These are phyloP conservation scores for Hyppa rectilinea DNA, from an alignment of 2,888 invertebrate species.

Conservation along the genomic window DNA sequence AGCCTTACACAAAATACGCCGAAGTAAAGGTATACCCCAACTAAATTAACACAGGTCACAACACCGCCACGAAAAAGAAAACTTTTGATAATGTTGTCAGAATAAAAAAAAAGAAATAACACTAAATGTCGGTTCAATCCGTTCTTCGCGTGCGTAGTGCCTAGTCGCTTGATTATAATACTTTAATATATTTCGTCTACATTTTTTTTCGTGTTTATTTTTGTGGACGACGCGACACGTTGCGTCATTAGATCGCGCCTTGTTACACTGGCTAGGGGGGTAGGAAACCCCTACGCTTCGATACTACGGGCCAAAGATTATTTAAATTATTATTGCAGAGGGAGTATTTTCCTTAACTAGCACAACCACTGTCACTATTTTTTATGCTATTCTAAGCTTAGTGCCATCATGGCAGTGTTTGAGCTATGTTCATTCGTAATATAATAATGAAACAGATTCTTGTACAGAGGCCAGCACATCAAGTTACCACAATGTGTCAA, in stretches of 20 bases:
- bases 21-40: constrained; percentile 54
- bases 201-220: constrained; percentile 83
- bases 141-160: constrained; percentile 48
- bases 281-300: constrained; percentile 81
- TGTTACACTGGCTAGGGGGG: constrained; percentile 82
- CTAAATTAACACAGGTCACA: constrained; percentile 72
- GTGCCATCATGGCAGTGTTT: too few relatives aligned
- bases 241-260: constrained; percentile 70
- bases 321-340: constrained; percentile 41
- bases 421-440: too few relatives aligned
- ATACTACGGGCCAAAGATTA: constrained; percentile 84
- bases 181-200: constrained; percentile 71
- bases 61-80: constrained; percentile 67
- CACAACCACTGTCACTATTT: too few relatives aligned
- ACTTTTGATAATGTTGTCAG: constrained; percentile 40
- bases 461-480: too few relatives aligned
- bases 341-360: constrained; percentile 35
- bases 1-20: constrained; percentile 62
- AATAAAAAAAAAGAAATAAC: constrained; percentile 33
- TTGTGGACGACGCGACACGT: constrained; percentile 66
- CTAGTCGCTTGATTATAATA: constrained; percentile 59
- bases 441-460: background rate
- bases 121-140: constrained; percentile 28
- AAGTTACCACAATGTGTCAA: too few relatives aligned
- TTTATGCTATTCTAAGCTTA: too few relatives aligned